Conservation (phyloP, 2,113 vertebrate species). For the Lasiurus cinereus region DNA sequence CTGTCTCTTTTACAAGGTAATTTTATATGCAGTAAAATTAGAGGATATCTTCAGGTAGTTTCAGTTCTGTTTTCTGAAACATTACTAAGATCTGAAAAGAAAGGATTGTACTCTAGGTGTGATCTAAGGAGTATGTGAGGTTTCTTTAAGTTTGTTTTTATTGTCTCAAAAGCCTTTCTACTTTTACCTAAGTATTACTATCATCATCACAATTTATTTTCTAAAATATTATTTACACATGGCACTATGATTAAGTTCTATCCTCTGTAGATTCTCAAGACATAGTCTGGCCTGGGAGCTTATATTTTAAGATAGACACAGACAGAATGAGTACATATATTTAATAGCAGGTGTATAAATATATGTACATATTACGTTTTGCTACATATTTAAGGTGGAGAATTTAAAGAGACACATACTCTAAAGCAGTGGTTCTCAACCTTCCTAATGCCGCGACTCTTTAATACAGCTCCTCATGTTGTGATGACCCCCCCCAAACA, state of each 20-base stretch:
- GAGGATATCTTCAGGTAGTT: background rate
- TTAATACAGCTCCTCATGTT: too few relatives aligned
- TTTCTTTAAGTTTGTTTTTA: conserved; percentile 2
- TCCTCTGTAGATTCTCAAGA: conserved; percentile 1
- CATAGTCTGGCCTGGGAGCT: background rate
- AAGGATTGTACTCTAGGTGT: background rate
- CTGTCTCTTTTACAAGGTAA: background rate
- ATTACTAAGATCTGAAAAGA: conserved; percentile 16
- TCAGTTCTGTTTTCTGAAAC: background rate
- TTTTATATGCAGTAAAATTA: background rate
- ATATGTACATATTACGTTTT: background rate
- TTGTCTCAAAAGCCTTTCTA: background rate
- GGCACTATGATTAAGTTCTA: background rate
- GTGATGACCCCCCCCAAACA: too few relatives aligned
- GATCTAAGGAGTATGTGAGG: background rate
- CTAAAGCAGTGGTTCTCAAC: too few relatives aligned
- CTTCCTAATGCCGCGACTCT: too few relatives aligned
- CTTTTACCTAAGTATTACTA: conserved; percentile 19
- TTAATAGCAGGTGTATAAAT: background rate
- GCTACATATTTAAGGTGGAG: background rate
- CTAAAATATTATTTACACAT: background rate
- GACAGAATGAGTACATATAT: background rate
- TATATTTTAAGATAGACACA: conserved; percentile 1
- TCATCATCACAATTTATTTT: background rate
- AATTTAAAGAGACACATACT: background rate